phyloP scores from a whole-genome alignment of 2,888 invertebrate species.

The Drosophila birchii region DNA sequence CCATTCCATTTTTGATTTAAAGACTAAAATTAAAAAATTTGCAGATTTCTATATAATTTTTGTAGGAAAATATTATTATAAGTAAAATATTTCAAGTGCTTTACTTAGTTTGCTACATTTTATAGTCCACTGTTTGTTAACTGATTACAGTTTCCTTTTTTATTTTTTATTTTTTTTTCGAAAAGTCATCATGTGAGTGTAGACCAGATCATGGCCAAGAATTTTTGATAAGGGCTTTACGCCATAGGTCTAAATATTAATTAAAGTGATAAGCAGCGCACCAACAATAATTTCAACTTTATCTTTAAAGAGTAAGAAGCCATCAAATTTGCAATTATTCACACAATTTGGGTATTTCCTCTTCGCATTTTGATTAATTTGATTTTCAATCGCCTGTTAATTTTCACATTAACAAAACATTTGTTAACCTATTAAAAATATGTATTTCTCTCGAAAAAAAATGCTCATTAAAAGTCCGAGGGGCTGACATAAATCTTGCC shows the following conservation, averaged over 20 bases:
- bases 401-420: constrained; percentile 44
- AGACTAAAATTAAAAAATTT: too few relatives aligned
- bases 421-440: constrained; percentile 55
- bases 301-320: constrained; percentile 1
- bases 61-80: too few relatives aligned
- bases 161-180: not conserved
- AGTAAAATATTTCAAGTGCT: not conserved
- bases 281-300: not conserved
- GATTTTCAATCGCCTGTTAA: constrained; percentile 15
- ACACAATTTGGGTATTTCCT: not conserved
- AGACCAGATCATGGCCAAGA: not conserved
- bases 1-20: too few relatives aligned
- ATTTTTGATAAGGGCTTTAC: constrained; percentile 9
- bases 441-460: constrained; percentile 55
- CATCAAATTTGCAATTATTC: not conserved
- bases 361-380: constrained; percentile 22
- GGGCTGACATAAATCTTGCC: constrained; percentile 38
- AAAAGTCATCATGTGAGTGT: constrained; percentile 9
- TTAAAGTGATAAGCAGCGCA: not conserved
- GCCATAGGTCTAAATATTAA: constrained; percentile 1
- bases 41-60: too few relatives aligned
- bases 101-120: not conserved
- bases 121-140: not conserved
- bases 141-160: not conserved
- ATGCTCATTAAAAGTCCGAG: constrained; percentile 52